phyloP scores from a whole-genome alignment of 2,888 invertebrate species.

The Flabesymbios commensalis region DNA sequence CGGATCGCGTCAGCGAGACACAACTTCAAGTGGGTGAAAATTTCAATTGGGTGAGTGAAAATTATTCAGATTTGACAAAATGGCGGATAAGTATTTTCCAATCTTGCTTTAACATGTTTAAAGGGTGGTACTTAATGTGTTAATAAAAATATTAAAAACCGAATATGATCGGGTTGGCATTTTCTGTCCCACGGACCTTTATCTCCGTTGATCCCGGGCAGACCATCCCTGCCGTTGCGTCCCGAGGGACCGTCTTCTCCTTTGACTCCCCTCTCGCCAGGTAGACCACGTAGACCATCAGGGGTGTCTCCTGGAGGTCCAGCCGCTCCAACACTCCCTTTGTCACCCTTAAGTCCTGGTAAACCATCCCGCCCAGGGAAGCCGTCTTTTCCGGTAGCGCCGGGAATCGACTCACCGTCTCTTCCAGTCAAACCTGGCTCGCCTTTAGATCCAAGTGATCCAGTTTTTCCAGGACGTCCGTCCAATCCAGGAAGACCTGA shows the following conservation, averaged over 20 bases:
- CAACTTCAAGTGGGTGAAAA: too few species aligned
- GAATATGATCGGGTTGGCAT: too few species aligned
- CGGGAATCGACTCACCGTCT: conserved; percentile 4
- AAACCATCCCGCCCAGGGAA: conserved; percentile 21
- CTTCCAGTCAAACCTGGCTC: conserved; percentile 30
- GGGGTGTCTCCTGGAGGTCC: conserved; percentile 24
- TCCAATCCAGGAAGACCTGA: conserved; percentile 17
- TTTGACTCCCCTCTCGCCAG: conserved; percentile 18
- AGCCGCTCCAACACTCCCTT: conserved; percentile 12
- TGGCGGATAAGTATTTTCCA: too few species aligned
- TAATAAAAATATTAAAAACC: too few species aligned
- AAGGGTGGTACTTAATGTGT: too few species aligned
- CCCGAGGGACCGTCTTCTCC: conserved; percentile 25
- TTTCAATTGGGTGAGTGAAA: too few species aligned
- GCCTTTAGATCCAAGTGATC: conserved; percentile 19
- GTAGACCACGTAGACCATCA: conserved; percentile 17
- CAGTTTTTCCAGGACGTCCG: conserved; percentile 20
- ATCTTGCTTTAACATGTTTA: too few species aligned
- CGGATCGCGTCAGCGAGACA: too few species aligned
- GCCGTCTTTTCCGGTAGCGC: neutral
- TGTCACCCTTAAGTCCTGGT: conserved; percentile 19
- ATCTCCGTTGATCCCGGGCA: conserved; percentile 15
- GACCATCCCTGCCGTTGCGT: conserved; percentile 14
- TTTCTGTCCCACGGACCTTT: conserved; percentile 11
- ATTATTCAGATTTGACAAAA: too few species aligned